These are phyloP conservation scores for Ommatoiulus sabulosus DNA, from an alignment of 2,888 invertebrate species.

Conservation along the genomic window DNA sequence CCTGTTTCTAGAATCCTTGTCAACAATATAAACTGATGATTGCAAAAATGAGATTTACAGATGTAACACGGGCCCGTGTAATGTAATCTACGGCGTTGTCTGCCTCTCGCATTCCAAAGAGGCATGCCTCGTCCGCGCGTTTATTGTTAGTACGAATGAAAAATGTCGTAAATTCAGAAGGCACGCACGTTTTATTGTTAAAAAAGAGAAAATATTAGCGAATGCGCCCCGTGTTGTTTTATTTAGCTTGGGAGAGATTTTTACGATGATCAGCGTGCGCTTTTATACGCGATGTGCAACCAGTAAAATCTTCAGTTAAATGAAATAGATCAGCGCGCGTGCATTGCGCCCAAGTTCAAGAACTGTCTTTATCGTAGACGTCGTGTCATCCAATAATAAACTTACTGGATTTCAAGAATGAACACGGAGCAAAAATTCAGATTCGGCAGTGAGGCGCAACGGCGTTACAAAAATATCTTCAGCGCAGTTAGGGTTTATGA, in stretches of 20 bases:
- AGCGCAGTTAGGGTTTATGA: constrained; percentile 44
- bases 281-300: constrained; percentile 12
- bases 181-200: background rate
- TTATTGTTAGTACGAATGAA: background rate
- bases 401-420: background rate
- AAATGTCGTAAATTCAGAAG: background rate
- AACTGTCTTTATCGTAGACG: constrained; percentile 18
- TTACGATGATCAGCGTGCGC: constrained; percentile 26
- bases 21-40: background rate
- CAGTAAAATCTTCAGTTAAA: constrained; percentile 45
- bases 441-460: constrained; percentile 22
- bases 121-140: background rate
- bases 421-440: constrained; percentile 36
- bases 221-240: background rate
- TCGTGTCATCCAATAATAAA: constrained; percentile 32
- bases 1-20: background rate
- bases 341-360: constrained; percentile 43
- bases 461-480: constrained; percentile 32
- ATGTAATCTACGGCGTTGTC: background rate
- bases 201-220: constrained; percentile 9
- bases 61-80: background rate
- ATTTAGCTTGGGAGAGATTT: constrained; percentile 31
- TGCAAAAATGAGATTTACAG: background rate
- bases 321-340: constrained; percentile 37
- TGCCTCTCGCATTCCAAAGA: background rate